phyloP scores from a whole-genome alignment of 2,888 invertebrate species.

The Plagodis pulveraria region DNA sequence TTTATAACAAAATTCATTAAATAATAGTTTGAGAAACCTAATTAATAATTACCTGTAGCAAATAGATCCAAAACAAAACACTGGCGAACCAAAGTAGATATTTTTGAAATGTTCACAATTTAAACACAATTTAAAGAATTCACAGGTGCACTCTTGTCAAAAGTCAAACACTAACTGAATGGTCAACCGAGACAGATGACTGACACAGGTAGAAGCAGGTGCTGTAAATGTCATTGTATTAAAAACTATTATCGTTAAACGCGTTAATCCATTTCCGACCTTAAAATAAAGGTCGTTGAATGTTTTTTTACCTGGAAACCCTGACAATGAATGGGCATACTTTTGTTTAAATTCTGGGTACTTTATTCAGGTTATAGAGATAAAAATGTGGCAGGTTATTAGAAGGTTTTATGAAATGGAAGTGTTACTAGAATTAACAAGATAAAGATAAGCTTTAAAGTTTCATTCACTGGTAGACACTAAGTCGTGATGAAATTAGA shows the following conservation, averaged over 20 bases:
- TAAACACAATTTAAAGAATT: constrained; percentile 8
- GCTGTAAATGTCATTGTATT: constrained; percentile 34
- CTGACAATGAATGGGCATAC: constrained; percentile 14
- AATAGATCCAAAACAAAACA: constrained; percentile 28
- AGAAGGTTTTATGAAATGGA: no score
- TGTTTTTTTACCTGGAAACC: constrained; percentile 23
- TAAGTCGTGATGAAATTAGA: no score
- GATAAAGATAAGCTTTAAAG: no score
- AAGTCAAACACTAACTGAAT: constrained; percentile 30
- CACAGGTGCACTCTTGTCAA: constrained; percentile 24
- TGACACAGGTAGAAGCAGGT: constrained; percentile 33
- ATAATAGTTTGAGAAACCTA: no score
- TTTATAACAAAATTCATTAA: no score
- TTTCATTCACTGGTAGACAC: no score
- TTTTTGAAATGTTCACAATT: constrained; percentile 17
- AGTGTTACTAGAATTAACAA: no score
- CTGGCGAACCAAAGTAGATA: constrained; percentile 14
- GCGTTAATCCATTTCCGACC: constrained; percentile 19
- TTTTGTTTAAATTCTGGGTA: constrained; percentile 33
- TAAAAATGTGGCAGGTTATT: constrained; percentile 13
- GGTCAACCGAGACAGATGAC: constrained; percentile 27
- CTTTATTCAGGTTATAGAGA: constrained; percentile 23
- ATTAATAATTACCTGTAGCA: not conserved
- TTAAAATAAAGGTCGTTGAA: constrained; percentile 21
- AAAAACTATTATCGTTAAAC: constrained; percentile 29